phyloP scores from a whole-genome alignment of 1,140 invertebrate genomes.

The Meloidogyne chitwoodi region DNA sequence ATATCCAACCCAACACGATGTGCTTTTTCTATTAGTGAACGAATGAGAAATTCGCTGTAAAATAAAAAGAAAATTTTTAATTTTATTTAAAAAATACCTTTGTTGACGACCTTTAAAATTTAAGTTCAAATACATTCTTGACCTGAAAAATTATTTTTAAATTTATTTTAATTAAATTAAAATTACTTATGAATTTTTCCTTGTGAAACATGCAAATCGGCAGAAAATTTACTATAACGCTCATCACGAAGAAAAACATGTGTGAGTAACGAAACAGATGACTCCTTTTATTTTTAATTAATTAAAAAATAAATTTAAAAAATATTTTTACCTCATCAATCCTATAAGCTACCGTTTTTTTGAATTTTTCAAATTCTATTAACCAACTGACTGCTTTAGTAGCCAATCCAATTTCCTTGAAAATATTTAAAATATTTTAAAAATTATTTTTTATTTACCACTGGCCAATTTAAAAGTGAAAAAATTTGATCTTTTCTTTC shows the following conservation, averaged over 20 bases:
- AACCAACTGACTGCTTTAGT: slow-evolving; percentile 41
- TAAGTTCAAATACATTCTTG: slow-evolving; percentile 46
- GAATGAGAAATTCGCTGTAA: slow-evolving; percentile 32
- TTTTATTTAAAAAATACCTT: slow-evolving; percentile 13
- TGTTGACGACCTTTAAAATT: slow-evolving; percentile 30
- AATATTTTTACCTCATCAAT: slow-evolving; percentile 4
- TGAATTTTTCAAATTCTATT: slow-evolving; percentile 40
- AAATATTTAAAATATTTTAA: not conserved
- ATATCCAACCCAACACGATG: slow-evolving; percentile 19
- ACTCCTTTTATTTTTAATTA: slow-evolving; percentile 29
- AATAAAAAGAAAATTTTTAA: not conserved
- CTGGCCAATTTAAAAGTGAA: slow-evolving; percentile 17
- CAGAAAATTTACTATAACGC: slow-evolving; percentile 31
- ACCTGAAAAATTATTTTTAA: slow-evolving; percentile 5
- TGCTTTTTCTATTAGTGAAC: slow-evolving; percentile 20
- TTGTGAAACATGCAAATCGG: slow-evolving; percentile 39
- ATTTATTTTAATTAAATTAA: not conserved
- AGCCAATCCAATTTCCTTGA: slow-evolving; percentile 32
- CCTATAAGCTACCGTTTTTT: slow-evolving; percentile 14
- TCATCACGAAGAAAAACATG: slow-evolving; percentile 34
- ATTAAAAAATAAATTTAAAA: not conserved
- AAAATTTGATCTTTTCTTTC: slow-evolving; percentile 29
- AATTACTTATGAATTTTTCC: slow-evolving; percentile 36
- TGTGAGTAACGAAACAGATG: slow-evolving; percentile 36
- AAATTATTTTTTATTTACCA: slow-evolving; percentile 17